Evolutionary conservation across 2,888 invertebrate species (phyloP), one percentile per base, ranked within the genome.

Genomic region (Glyphotaelius pellucidus): DNA sequence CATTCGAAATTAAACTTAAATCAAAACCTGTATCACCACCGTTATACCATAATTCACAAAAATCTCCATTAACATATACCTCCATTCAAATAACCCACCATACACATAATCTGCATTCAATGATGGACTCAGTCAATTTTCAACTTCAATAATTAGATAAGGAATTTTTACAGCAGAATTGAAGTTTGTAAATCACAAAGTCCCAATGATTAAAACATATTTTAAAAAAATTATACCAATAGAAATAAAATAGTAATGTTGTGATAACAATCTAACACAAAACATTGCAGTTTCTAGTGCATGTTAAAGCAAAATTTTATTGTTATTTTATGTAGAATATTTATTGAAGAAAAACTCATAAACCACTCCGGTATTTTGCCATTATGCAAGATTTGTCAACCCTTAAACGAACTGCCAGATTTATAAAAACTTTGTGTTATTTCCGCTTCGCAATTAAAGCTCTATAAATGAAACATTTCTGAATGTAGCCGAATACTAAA

Each of bases 1-100:
- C 32, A 47, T 14, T 85, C 11, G 3, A 87, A 52, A 87, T 12
- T 31, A 87, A 89, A 89, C 88, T 38, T 89, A 89, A 31, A 79
- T n/a, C 79, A 80, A 89, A 79, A 89, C 88, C 88, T 89, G 88
- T 80, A 89, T 89, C 79, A 79, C 88, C 88, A 89, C 80, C 42
- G 12, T 86, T 83, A 30, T 86, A 2, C 42, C 86, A 19, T 47
- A 47, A 30, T 86, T 25, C 38, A 47, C 38, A 67, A 7, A 67
- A 67, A 67, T 25, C 38, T 11, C 11, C 38, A 38, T 38, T 11
- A 9, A 42, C 38, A 67, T 67, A 67, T n/a, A 67, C 67, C 12
- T 1, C 11, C 42, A 42, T 42, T 12, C 42, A 42, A 0, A 42
- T 42, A 42, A 42, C 1, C 42, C 42, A 12, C 42, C 85, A 38